These are phyloP conservation scores for Novumbra hubbsi DNA, from an alignment of 2,797 vertebrate genomes.

Conservation along the genomic window DNA sequence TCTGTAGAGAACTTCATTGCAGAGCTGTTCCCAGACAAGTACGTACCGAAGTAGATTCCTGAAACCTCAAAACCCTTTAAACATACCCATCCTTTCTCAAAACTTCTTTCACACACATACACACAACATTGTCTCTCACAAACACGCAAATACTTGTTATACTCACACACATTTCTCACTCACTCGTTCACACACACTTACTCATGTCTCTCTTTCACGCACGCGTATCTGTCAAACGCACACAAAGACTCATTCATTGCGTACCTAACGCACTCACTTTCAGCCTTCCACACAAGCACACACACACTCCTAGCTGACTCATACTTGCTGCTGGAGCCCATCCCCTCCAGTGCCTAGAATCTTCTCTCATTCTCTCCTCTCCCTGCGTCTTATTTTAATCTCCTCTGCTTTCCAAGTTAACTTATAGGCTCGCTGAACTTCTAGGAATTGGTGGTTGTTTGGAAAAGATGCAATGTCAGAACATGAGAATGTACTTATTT, in stretches of 20 bases:
- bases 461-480: too few relatives aligned
- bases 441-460: too few relatives aligned
- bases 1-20: slow-evolving; percentile 95
- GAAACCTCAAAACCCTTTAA: not conserved
- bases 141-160: too few relatives aligned
- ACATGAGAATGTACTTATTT: too few relatives aligned
- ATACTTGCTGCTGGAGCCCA: too few relatives aligned
- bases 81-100: too few relatives aligned
- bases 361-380: too few relatives aligned
- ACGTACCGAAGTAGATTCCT: slow-evolving; percentile 45
- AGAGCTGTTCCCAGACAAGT: slow-evolving; percentile 96
- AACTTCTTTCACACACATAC: not conserved
- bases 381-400: not conserved
- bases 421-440: not conserved
- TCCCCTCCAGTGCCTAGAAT: too few relatives aligned
- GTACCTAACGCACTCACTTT: not conserved
- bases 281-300: not conserved
- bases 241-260: not conserved
- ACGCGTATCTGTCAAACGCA: not conserved
- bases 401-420: not conserved
- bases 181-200: not conserved
- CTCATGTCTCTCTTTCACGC: not conserved
- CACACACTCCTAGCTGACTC: not conserved
- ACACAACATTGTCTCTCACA: not conserved
- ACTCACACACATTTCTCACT: too few relatives aligned